Evolutionary conservation across 1,140 invertebrate species (phyloP).

Genomic region (Sitodiplosis mosellana): DNA sequence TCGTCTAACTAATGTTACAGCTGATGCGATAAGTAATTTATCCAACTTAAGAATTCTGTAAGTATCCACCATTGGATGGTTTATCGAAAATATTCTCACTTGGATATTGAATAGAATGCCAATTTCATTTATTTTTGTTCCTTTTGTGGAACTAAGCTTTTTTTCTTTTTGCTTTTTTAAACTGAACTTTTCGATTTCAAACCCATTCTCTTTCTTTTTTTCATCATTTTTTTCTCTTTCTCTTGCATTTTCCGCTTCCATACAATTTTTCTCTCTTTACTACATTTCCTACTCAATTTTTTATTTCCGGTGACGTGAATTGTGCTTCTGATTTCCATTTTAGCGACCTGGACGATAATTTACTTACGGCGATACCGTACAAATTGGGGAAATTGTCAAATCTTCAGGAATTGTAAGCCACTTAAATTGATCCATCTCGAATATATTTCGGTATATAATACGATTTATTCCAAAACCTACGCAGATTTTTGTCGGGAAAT

Average conservation of each 20-base stretch:
- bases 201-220: slow-evolving; percentile 6
- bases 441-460: background rate
- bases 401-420: slow-evolving; percentile 53
- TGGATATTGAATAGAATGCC: background rate
- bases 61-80: slow-evolving; percentile 26
- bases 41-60: slow-evolving; percentile 46
- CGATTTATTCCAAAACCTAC: slow-evolving; percentile 3
- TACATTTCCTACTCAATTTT: too few species aligned
- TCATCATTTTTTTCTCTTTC: too few species aligned
- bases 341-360: slow-evolving; percentile 58
- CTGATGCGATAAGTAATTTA: slow-evolving; percentile 42
- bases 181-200: too few species aligned
- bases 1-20: slow-evolving; percentile 40
- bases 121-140: background rate
- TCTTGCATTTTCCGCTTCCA: too few species aligned
- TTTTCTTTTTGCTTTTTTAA: too few species aligned
- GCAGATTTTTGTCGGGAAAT: slow-evolving; percentile 28
- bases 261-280: too few species aligned
- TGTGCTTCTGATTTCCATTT: slow-evolving; percentile 21
- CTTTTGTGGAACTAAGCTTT: too few species aligned
- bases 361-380: slow-evolving; percentile 40
- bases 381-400: slow-evolving; percentile 40
- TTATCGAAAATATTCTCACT: background rate
- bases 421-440: background rate
- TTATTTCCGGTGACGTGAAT: too few species aligned